phyloP scores from a whole-genome alignment of 1,140 invertebrate species.

The Sarcophaga bullata region DNA sequence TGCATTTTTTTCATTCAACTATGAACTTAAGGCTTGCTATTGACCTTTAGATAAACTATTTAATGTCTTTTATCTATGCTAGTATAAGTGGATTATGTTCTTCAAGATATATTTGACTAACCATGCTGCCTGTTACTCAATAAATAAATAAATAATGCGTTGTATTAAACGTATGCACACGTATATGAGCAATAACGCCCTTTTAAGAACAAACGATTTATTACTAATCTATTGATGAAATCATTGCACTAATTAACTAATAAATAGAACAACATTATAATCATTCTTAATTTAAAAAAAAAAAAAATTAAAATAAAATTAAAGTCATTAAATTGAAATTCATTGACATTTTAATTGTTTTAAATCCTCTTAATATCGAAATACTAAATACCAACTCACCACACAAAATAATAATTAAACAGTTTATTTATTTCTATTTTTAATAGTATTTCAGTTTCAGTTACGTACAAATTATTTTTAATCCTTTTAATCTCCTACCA shows the following conservation, averaged over 20 bases:
- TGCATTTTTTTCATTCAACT: too few species aligned
- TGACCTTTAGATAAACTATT: too few species aligned
- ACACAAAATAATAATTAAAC: slow-evolving; percentile 57
- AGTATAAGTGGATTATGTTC: too few species aligned
- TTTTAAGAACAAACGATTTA: not conserved
- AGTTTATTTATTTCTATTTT: not conserved
- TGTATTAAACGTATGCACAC: not conserved
- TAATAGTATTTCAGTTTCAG: too few species aligned
- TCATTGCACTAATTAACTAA: not conserved
- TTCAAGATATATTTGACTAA: too few species aligned
- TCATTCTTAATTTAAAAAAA: not conserved
- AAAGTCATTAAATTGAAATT: not conserved
- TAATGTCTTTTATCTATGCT: too few species aligned
- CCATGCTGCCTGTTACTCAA: too few species aligned
- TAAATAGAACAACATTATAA: not conserved
- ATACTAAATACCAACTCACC: slow-evolving; percentile 54
- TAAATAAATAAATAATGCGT: not conserved
- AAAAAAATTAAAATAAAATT: not conserved
- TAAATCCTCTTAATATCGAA: slow-evolving; percentile 5
- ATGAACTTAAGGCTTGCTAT: too few species aligned
- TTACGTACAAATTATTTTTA: not conserved
- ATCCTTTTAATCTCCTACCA: not conserved
- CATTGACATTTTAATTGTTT: not conserved
- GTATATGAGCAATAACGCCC: not conserved
- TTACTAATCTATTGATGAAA: not conserved